Percentiles rank a stretch among this genome's conserved stretches.
These are phyloP conservation scores for Alces alces DNA, from an alignment of 2,113 vertebrate species.

Conservation along the genomic window DNA sequence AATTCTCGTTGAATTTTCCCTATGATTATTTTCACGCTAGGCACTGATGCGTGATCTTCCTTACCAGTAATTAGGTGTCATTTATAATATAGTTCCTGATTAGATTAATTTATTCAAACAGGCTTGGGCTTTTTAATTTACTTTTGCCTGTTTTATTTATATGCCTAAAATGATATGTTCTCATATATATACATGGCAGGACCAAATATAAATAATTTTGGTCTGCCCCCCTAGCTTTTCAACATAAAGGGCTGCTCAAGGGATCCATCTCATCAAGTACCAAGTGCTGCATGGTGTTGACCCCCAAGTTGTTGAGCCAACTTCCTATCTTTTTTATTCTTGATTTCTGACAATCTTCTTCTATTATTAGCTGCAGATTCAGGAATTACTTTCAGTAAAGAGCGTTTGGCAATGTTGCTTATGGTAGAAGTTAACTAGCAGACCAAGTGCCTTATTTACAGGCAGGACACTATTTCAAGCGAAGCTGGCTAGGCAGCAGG, in stretches of 20 bases:
- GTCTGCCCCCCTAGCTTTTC: not conserved
- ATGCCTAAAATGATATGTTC: not conserved
- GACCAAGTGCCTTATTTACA: not conserved
- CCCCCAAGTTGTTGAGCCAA: not conserved
- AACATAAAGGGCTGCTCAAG: not conserved
- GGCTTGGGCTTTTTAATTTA: not conserved
- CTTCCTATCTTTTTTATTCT: not conserved
- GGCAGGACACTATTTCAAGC: not conserved
- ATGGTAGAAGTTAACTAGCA: not conserved
- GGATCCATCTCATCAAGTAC: not conserved
- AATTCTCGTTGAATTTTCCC: conserved; percentile 10
- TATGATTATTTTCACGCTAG: conserved; percentile 40
- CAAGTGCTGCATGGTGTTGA: not conserved
- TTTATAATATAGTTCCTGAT: conserved; percentile 46
- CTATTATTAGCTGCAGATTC: not conserved
- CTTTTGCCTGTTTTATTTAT: conserved; percentile 31
- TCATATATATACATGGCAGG: not conserved
- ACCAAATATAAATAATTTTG: not conserved
- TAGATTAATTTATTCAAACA: conserved; percentile 40
- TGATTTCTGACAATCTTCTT: not conserved
- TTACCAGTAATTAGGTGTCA: conserved; percentile 29
- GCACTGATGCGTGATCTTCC: not conserved
- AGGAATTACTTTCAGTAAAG: not conserved
- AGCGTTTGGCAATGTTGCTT: not conserved
- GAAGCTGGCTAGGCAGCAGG: not conserved